These are phyloP conservation scores for Ctenochaetus hawaiiensis DNA, from an alignment of 2,797 vertebrate genomes.

Conservation along the genomic window DNA sequence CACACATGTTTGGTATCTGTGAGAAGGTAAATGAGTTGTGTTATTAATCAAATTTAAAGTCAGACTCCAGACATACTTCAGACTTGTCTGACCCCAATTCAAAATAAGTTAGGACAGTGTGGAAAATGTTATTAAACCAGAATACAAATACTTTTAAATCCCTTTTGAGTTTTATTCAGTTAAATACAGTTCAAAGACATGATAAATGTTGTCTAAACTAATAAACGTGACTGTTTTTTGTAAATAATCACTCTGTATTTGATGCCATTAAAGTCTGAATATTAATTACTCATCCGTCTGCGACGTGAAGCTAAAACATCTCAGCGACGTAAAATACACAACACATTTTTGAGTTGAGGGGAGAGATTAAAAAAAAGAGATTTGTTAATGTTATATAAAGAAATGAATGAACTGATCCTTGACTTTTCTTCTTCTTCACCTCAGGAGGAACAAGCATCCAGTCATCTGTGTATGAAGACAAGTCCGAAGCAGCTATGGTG, in stretches of 20 bases:
- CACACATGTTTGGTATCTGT: background rate
- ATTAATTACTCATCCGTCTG: too few species aligned
- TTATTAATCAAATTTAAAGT: background rate
- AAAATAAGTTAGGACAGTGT: too few species aligned
- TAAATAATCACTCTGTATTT: too few species aligned
- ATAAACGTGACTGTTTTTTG: too few species aligned
- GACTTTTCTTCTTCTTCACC: conserved; percentile 4
- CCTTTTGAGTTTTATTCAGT: too few species aligned
- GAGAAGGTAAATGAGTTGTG: background rate
- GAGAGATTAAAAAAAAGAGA: background rate
- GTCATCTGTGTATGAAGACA: conserved; percentile 55
- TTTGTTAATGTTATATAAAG: background rate
- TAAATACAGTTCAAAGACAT: too few species aligned
- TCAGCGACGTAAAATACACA: background rate
- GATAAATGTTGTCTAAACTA: too few species aligned
- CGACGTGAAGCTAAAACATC: background rate
- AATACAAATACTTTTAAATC: too few species aligned
- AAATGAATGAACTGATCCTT: background rate
- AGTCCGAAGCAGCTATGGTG: conserved; percentile 80
- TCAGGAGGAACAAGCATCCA: conserved; percentile 32
- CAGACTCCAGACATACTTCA: background rate
- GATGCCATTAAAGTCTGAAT: too few species aligned
- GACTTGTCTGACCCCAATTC: too few species aligned
- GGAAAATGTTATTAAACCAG: too few species aligned
- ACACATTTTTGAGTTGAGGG: background rate